A percentile compares a stretch with the other conserved stretches of the same genome.
Evolutionary conservation across 2,888 invertebrate species (phyloP).

Genomic region (Eudemis profundana): DNA sequence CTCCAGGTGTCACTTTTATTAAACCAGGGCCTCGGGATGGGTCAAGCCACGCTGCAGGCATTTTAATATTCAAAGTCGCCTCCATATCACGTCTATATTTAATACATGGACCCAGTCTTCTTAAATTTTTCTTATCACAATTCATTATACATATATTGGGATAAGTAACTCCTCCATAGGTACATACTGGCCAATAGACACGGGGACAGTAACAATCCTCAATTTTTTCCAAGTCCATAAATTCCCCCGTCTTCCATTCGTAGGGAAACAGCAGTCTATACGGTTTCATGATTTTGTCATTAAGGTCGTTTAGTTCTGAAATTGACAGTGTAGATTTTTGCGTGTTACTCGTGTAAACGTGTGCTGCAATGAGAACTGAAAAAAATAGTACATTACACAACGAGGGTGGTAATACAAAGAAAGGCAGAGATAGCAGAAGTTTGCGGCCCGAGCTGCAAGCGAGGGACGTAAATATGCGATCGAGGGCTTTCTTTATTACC

Average conservation of each 20-base stretch:
- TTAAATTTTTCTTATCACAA: background rate
- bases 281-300: background rate
- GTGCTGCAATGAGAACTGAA: background rate
- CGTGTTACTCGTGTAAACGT: background rate
- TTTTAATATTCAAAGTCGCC: background rate
- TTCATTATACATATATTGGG: conserved; percentile 19
- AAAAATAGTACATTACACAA: too few relatives aligned
- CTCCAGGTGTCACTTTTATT: background rate
- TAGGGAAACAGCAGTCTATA: conserved; percentile 21
- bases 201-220: conserved; percentile 18
- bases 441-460: too few relatives aligned
- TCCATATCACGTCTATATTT: conserved; percentile 14
- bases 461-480: too few relatives aligned
- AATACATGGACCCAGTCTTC: conserved; percentile 21
- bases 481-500: too few relatives aligned
- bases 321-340: background rate
- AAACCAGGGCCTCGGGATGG: background rate
- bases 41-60: conserved; percentile 15
- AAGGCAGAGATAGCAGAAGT: too few relatives aligned
- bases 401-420: too few relatives aligned
- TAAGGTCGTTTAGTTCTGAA: background rate
- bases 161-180: background rate
- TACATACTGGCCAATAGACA: conserved; percentile 30
- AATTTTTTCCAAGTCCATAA: conserved; percentile 15
- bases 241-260: conserved; percentile 1